Evolutionary conservation across 2,797 vertebrate genomes (phyloP).

Genomic region (Bufotes viridis): DNA sequence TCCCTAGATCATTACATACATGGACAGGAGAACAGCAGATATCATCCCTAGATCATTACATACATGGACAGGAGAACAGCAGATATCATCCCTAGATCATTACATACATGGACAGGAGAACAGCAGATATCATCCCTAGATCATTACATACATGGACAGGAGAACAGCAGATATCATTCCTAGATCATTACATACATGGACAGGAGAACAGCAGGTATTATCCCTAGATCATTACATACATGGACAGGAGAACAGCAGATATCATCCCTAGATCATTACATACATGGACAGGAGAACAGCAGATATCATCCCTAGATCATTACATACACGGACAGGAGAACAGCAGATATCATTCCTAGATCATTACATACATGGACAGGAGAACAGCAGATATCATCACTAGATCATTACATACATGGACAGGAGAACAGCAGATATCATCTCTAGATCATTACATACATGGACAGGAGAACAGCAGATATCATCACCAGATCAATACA

Average conservation of each 20-base stretch:
- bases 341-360: not conserved
- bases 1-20: no score
- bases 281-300: not conserved
- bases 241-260: not conserved
- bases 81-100: not conserved
- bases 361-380: not conserved
- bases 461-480: not conserved
- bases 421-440: not conserved
- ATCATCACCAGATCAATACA: not conserved
- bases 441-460: not conserved
- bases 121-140: not conserved
- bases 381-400: not conserved
- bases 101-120: no score
- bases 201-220: not conserved
- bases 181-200: not conserved
- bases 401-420: not conserved
- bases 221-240: not conserved
- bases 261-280: not conserved
- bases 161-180: not conserved
- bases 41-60: not conserved
- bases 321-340: no score
- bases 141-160: not conserved
- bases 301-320: not conserved
- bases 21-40: no score
- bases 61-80: not conserved